Base-by-base conservation (phyloP, 2,113 vertebrate genomes). In the Empidonax traillii region DNA sequence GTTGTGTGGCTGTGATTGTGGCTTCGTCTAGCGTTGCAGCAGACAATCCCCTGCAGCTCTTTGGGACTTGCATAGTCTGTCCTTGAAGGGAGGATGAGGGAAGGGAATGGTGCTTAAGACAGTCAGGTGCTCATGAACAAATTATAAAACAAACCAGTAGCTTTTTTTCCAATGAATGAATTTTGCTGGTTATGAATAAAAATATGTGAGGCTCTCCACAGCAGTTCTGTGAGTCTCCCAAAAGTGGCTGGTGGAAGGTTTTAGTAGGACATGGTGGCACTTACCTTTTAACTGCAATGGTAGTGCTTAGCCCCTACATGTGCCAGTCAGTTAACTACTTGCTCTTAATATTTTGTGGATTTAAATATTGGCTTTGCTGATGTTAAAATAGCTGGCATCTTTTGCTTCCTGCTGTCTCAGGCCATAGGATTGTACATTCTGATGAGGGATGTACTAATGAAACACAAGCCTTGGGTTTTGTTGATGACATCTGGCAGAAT, bases 221-320 rank as follows among this genome's bases (percentile, higher is more conserved):
- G 9, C n/a, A 37, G 12, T 72, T 73, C n/a, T 41, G 5, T 14
- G 72, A 62, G 8, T 78, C 6, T 56, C 19, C 43, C 51, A 25
- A 33, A 63, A 77, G 27, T 25, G 43, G 3, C 8, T 91, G 59
- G 23, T 80, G 14, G 39, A 89, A 80, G 33, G 63, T 47, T 63
- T 68, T 8, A 41, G 30, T 53, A 59, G 89, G 75, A 46, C 0
- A 0, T 37, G 35, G 41, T 13, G 21, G 35, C 17, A 11, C 19
- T 90, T 89, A 13, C 0, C 46, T 81, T 62, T 66, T 75, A 91
- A 31, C 12, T 65, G 58, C 76, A 30, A 18, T 5, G 27, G 43
- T 78, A 28, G 18, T 80, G 55, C 46, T 63, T 56, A 74, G 21
- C 39, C 24, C 35, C 21, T 30, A 1, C 0, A 0, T 16, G 18